These are phyloP conservation scores for Coenobita brevimanus DNA, from an alignment of 1,140 invertebrate genomes.

Conservation along the genomic window DNA sequence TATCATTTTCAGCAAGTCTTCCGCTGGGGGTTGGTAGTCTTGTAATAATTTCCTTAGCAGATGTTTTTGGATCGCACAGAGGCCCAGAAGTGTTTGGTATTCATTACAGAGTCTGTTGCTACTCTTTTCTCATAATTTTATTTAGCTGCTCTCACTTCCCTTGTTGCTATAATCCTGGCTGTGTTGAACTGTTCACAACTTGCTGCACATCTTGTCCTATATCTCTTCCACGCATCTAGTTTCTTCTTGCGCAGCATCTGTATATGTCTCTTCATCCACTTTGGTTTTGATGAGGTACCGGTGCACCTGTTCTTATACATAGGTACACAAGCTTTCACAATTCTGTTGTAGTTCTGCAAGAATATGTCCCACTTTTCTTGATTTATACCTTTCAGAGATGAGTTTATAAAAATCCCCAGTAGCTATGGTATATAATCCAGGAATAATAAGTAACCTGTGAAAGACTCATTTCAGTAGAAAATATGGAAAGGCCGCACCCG, in stretches of 20 bases:
- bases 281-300: not conserved
- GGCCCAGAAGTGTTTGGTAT: not conserved
- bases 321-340: not conserved
- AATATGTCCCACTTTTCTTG: slow-evolving; percentile 2
- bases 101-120: not conserved
- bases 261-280: slow-evolving; percentile 1
- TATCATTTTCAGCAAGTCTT: not conserved
- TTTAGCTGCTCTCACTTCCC: not conserved
- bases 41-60: not conserved
- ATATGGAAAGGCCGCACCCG: too few species aligned
- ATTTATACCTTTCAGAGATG: too few species aligned
- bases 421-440: too few species aligned
- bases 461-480: too few species aligned
- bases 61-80: not conserved
- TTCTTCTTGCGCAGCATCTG: not conserved
- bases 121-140: not conserved
- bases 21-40: not conserved
- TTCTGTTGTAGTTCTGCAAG: not conserved
- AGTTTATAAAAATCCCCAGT: too few species aligned
- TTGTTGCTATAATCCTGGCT: not conserved
- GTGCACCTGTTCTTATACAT: not conserved
- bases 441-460: too few species aligned
- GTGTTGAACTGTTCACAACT: not conserved
- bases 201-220: not conserved
- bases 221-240: not conserved